Percentiles rank a stretch among this genome's conserved stretches.
These are phyloP conservation scores for Achlya flavicornis DNA, from an alignment of 2,888 invertebrate genomes.

Conservation along the genomic window DNA sequence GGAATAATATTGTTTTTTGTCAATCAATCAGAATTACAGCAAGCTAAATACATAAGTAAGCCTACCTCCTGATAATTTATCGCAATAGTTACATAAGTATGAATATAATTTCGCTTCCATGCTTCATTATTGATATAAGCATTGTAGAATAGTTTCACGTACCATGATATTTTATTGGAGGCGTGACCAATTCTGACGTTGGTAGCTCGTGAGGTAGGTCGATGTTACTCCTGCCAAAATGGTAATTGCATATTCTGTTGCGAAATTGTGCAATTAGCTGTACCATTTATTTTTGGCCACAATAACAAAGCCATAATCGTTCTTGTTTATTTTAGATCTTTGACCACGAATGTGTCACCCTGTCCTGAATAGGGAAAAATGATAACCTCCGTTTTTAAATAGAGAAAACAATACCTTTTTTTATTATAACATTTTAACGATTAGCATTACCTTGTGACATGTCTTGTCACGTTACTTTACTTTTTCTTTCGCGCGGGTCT, in stretches of 20 bases:
- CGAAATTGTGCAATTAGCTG: conserved; percentile 31
- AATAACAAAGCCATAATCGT: background rate
- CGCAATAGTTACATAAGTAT: background rate
- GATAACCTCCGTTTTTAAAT: background rate
- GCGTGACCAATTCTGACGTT: conserved; percentile 50
- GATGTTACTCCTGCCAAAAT: conserved; percentile 55
- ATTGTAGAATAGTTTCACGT: background rate
- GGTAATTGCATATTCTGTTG: conserved; percentile 37
- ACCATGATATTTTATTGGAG: conserved; percentile 19
- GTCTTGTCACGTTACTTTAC: background rate
- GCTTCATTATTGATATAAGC: background rate
- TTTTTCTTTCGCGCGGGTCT: background rate
- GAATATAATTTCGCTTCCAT: background rate
- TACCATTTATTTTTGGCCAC: conserved; percentile 1
- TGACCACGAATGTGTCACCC: background rate
- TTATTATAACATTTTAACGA: too few species aligned
- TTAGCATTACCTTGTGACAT: background rate
- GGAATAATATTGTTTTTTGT: too few species aligned
- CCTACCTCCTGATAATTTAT: background rate
- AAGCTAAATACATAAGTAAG: too few species aligned
- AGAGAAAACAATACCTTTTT: too few species aligned
- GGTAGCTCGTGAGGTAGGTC: conserved; percentile 62
- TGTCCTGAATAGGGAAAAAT: background rate
- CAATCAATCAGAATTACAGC: too few species aligned
- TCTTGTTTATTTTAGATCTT: background rate